Percentiles rank a stretch among this genome's conserved stretches.
These are phyloP conservation scores for Anarrhichthys ocellatus DNA, from an alignment of 2,113 vertebrate genomes.

Conservation along the genomic window DNA sequence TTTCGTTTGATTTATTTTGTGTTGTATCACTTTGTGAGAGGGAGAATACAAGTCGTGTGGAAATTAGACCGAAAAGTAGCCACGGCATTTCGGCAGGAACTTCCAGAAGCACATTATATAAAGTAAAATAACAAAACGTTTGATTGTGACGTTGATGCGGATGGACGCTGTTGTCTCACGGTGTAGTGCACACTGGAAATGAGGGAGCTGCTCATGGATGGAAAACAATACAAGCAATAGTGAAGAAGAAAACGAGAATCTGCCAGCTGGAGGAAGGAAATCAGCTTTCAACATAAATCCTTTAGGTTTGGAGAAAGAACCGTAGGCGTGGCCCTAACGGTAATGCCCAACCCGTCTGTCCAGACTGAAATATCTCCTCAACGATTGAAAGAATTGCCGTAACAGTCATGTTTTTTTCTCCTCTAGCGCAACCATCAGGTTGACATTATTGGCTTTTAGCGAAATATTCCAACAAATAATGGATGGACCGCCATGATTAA, in stretches of 20 bases:
- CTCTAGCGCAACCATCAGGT: no score
- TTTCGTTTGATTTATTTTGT: constrained; percentile 19
- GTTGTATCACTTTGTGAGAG: neutral
- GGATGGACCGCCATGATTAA: neutral
- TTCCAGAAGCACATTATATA: neutral
- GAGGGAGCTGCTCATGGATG: neutral
- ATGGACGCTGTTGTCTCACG: neutral
- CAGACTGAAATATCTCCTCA: neutral
- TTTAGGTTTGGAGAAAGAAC: neutral
- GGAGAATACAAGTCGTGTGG: neutral
- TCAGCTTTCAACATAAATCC: neutral
- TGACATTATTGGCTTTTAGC: neutral
- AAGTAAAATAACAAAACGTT: neutral
- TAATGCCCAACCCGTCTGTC: neutral
- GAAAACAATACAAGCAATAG: constrained; percentile 1
- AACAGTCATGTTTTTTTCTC: neutral
- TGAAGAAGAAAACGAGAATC: neutral
- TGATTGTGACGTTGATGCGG: neutral
- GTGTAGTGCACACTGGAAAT: neutral
- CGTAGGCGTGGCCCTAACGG: neutral
- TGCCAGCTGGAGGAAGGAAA: neutral
- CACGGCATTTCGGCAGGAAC: neutral
- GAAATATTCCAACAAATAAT: neutral
- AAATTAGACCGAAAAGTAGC: neutral
- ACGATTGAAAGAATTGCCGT: neutral